Evolutionary conservation across 2,888 invertebrate genomes (phyloP).

Genomic region (Zaprionus lineosus): DNA sequence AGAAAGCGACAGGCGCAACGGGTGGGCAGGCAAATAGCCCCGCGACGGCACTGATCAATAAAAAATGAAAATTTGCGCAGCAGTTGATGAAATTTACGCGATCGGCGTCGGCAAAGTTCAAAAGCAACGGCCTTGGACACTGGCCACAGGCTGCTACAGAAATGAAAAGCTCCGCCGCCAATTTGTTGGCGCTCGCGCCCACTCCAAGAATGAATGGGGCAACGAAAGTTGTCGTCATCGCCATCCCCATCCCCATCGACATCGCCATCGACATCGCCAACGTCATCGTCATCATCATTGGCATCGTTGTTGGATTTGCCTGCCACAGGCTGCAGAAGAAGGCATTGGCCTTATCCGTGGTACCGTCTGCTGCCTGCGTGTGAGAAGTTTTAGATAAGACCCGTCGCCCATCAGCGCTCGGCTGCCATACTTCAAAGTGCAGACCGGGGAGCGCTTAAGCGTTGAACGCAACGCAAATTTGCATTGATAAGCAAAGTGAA

Average conservation of each 20-base stretch:
- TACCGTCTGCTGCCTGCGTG: slow-evolving; percentile 58
- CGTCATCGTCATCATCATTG: slow-evolving; percentile 21
- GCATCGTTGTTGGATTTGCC: no score
- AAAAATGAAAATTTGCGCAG: slow-evolving; percentile 77
- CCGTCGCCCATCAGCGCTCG: slow-evolving; percentile 26
- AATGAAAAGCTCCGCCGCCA: slow-evolving; percentile 43
- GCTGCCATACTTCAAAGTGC: slow-evolving; percentile 60
- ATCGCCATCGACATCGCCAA: not conserved
- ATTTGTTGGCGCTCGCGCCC: slow-evolving; percentile 56
- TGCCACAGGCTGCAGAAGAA: not conserved
- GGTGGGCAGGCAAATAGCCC: slow-evolving; percentile 48
- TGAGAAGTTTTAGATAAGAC: slow-evolving; percentile 76
- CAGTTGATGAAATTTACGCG: slow-evolving; percentile 79
- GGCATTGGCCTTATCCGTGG: slow-evolving; percentile 35
- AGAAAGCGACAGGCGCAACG: slow-evolving; percentile 45
- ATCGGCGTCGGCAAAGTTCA: slow-evolving; percentile 75
- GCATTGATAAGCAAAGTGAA: slow-evolving; percentile 57
- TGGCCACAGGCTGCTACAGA: slow-evolving; percentile 20
- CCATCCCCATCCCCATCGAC: not conserved
- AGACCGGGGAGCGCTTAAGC: slow-evolving; percentile 19
- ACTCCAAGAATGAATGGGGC: slow-evolving; percentile 35
- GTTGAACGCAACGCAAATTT: slow-evolving; percentile 53
- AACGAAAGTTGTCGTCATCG: slow-evolving; percentile 43
- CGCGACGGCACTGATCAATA: slow-evolving; percentile 65
- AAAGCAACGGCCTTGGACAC: slow-evolving; percentile 53